phyloP scores from a whole-genome alignment of 2,797 vertebrate genomes.

The Anableps anableps region DNA sequence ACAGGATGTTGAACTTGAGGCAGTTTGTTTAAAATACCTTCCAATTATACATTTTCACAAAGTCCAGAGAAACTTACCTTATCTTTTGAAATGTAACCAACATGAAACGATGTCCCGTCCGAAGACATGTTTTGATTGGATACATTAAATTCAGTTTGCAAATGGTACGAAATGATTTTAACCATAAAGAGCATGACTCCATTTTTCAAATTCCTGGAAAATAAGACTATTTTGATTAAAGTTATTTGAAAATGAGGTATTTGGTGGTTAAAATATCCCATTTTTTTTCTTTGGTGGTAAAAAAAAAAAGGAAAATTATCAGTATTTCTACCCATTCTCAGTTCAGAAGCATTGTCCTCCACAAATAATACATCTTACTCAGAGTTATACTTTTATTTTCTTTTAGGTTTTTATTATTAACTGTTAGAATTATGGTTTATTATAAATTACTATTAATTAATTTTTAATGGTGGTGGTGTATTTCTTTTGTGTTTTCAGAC shows the following conservation, averaged over 20 bases:
- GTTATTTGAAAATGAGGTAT: background rate
- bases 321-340: background rate
- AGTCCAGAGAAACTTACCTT: background rate
- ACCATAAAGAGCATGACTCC: background rate
- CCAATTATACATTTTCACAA: background rate
- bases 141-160: background rate
- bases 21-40: background rate
- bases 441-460: background rate
- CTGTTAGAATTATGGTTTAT: too few relatives aligned
- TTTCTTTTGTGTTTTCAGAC: conserved; percentile 2
- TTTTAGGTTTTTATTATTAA: too few relatives aligned
- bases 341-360: background rate
- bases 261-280: background rate
- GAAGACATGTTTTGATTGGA: background rate
- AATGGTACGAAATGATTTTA: background rate
- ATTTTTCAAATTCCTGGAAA: background rate
- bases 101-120: background rate
- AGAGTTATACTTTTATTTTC: background rate
- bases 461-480: background rate
- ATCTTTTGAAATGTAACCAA: background rate
- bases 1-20: background rate
- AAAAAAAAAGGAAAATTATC: background rate
- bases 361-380: background rate
- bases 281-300: background rate
- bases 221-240: background rate